Conservation (phyloP, 2,113 vertebrate species). For the Peromyscus leucopus region DNA sequence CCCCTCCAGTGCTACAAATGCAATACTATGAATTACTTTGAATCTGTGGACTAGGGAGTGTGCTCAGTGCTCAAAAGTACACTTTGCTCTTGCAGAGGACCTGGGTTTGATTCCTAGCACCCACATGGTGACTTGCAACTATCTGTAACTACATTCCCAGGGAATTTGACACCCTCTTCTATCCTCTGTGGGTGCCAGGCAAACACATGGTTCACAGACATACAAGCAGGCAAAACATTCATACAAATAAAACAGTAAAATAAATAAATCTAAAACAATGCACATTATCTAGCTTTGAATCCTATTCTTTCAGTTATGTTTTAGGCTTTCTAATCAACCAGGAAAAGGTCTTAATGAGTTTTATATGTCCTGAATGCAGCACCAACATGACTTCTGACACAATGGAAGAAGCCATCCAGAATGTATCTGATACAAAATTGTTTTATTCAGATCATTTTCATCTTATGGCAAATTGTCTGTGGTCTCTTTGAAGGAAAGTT, state of each 20-base stretch:
- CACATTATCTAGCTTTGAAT: neutral
- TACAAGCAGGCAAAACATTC: neutral
- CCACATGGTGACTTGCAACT: neutral
- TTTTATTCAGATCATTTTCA: neutral
- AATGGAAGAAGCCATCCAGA: neutral
- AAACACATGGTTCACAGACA: neutral
- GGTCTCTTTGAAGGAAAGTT: neutral
- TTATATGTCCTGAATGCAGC: neutral
- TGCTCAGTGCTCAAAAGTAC: neutral
- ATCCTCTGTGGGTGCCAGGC: neutral
- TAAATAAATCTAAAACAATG: neutral
- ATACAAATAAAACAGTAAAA: neutral
- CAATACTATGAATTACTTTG: neutral
- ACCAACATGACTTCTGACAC: neutral
- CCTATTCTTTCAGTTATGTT: neutral
- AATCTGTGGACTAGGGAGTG: neutral
- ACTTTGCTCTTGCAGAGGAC: neutral
- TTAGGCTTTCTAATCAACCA: neutral
- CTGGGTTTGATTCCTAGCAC: neutral
- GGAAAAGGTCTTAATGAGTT: neutral
- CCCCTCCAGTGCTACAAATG: neutral
- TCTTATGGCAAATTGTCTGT: conserved; percentile 12
- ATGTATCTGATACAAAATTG: neutral
- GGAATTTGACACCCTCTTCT: neutral
- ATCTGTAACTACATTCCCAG: neutral